A percentile compares a stretch with the other conserved stretches of the same genome.
phyloP scores from a whole-genome alignment of 2,888 invertebrate genomes.

The Pelosia muscerda region DNA sequence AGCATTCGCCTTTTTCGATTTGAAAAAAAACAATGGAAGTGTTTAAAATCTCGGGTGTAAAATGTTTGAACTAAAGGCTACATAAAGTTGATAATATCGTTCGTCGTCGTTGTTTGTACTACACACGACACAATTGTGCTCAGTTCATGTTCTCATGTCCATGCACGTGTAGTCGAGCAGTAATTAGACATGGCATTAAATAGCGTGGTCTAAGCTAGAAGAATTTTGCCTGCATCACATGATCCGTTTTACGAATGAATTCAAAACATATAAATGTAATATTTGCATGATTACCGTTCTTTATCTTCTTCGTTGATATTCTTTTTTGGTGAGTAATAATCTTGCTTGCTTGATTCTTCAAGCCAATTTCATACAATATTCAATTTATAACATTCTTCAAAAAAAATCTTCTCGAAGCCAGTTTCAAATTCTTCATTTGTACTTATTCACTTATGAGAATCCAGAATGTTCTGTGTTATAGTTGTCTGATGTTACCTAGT shows the following conservation, averaged over 20 bases:
- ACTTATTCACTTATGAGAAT: neutral
- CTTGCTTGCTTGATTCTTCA: too few relatives aligned
- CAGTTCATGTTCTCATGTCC: conserved; percentile 4
- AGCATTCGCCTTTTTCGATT: too few relatives aligned
- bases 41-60: neutral
- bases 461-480: neutral
- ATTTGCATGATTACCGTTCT: too few relatives aligned
- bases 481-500: too few relatives aligned
- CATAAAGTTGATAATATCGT: too few relatives aligned
- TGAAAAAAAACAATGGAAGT: too few relatives aligned
- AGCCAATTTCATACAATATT: too few relatives aligned
- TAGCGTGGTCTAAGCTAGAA: conserved; percentile 3
- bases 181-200: conserved; percentile 13
- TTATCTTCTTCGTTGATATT: too few relatives aligned
- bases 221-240: neutral
- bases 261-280: neutral
- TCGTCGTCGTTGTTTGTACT: conserved; percentile 11
- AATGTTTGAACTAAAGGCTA: neutral
- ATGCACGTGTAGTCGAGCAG: conserved; percentile 8
- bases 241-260: neutral
- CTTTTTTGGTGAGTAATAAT: too few relatives aligned
- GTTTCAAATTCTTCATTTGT: too few relatives aligned
- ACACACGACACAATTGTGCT: conserved; percentile 4
- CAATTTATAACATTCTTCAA: too few relatives aligned
- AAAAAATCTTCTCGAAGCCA: too few relatives aligned